phyloP scores from a whole-genome alignment of 2,797 vertebrate genomes.

The Atherinosoma microstoma region DNA sequence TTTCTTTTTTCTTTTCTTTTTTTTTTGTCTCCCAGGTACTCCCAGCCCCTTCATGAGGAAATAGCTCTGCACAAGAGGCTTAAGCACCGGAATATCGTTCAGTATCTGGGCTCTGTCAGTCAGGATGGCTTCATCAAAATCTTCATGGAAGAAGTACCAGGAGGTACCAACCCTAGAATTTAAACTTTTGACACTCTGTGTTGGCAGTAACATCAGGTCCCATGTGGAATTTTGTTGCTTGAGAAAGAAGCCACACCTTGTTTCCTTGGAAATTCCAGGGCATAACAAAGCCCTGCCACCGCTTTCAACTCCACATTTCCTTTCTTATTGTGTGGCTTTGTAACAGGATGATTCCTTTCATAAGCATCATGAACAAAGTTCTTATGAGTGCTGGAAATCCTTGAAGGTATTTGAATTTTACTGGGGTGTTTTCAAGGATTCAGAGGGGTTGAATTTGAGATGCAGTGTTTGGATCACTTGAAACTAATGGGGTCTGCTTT shows the following conservation, averaged over 20 bases:
- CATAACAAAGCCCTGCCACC: neutral
- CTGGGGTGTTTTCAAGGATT: neutral
- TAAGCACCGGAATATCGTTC: constrained; percentile 94
- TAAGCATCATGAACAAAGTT: neutral
- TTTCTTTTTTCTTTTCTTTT: neutral
- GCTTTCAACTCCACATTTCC: neutral
- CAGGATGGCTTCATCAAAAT: constrained; percentile 93
- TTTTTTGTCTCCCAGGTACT: constrained; percentile 81
- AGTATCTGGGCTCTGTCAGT: constrained; percentile 92
- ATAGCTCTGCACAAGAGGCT: constrained; percentile 92
- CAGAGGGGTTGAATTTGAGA: neutral
- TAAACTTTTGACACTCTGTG: neutral
- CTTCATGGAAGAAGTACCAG: constrained; percentile 97
- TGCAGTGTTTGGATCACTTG: neutral
- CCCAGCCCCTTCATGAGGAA: constrained; percentile 93
- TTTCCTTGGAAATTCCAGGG: neutral
- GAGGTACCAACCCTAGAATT: constrained; percentile 79
- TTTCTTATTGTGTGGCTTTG: neutral
- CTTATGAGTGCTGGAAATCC: neutral
- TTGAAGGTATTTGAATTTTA: neutral
- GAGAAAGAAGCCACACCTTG: neutral
- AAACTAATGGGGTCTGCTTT: neutral
- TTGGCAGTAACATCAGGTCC: neutral
- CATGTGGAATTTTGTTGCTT: neutral
- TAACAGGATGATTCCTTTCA: neutral